A percentile compares a stretch with the other conserved stretches of the same genome.
Evolutionary conservation across 2,888 invertebrate species (phyloP).

Genomic region (Campoplex capitator): DNA sequence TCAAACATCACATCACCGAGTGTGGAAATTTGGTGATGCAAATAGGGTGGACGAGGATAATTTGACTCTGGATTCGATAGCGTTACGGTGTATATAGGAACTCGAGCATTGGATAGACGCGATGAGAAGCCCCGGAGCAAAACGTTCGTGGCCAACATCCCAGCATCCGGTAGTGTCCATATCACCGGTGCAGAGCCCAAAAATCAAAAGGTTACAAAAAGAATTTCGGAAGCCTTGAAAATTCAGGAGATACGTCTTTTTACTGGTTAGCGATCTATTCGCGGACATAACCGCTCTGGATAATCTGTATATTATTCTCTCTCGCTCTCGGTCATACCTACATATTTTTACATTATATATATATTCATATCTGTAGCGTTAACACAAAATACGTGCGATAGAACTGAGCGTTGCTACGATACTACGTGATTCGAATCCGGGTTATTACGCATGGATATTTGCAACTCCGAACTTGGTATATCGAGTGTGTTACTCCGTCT

Average conservation of each 20-base stretch:
- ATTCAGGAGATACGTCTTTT: not conserved
- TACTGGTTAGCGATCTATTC: not conserved
- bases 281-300: not conserved
- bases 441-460: conserved; percentile 39
- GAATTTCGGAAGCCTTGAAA: not conserved
- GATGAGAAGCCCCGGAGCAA: conserved; percentile 25
- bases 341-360: not conserved
- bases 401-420: not conserved
- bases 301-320: not conserved
- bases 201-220: not conserved
- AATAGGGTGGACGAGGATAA: too few species aligned
- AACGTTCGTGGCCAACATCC: not conserved
- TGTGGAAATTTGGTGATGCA: too few species aligned
- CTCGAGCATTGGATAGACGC: not conserved
- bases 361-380: conserved; percentile 26
- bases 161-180: too few species aligned
- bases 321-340: not conserved
- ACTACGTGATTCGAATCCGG: conserved; percentile 55
- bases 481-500: conserved; percentile 17
- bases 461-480: conserved; percentile 5
- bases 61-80: too few species aligned
- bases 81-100: too few species aligned
- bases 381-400: conserved; percentile 43
- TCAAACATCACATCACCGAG: not conserved
- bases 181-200: too few species aligned